Evolutionary conservation across 2,113 vertebrate species (phyloP), one percentile per base, ranked within the genome.

Genomic region (Eolophus roseicapilla): DNA sequence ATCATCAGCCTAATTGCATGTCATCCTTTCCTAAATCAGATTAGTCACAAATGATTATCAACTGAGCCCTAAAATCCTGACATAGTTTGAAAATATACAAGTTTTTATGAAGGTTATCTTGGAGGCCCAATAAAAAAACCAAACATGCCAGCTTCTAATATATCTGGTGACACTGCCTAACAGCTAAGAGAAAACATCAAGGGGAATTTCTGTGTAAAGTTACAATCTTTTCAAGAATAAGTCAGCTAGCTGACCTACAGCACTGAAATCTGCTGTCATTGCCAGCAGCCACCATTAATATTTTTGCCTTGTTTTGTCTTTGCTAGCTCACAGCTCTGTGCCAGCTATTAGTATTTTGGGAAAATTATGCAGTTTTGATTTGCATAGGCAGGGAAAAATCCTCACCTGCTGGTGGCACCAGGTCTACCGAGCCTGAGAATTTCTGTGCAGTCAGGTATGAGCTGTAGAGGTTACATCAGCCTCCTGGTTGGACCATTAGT

Each of bases 11-110:
- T 88, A 88, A 86, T 50, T 87, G 86, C 82, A 60, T 90, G 75
- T 88, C 86, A 88, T 86, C 89, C 68, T 93, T 93, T 83, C 28
- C 86, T 92, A 91, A 96, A 96, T 96, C 78, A 96, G 57, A 94
- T 96, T 96, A 88, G 92, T 96, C 78, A 95, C 89, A 96, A 91
- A 91, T 82, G 43, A 86, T 95, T 97, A 91, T 60, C 71, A 91
- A 39, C 35, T 83, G 44, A 92, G 64, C 35, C 55, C 76, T 96
- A 90, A 90, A 92, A 81, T 90, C 75, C 88, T 92, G 47, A 70
- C 3, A 0, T 39, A 71, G 33, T 67, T 96, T 86, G 81, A 89
- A 96, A 96, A 86, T 31, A 73, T 35, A 43, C 4, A 46, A 84
- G n/a, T n/a, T 90, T 90, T 94, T 86, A 55, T 76, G 57, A 88